Conservation (phyloP, 2,797 vertebrate species). For the Tinamus major region DNA sequence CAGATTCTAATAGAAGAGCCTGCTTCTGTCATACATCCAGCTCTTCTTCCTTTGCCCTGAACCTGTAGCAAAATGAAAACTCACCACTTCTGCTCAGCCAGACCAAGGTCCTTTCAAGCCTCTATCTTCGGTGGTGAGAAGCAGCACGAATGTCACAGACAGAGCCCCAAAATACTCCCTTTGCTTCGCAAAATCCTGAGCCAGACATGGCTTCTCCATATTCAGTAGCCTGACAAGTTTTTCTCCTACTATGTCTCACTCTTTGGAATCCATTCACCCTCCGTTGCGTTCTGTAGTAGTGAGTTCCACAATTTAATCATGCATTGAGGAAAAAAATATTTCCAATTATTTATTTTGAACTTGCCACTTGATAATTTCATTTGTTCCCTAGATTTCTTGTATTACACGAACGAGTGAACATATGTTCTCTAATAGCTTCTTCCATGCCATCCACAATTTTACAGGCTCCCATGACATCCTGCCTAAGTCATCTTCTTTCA, state of each 20-base stretch:
- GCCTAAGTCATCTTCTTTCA: background rate
- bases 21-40: background rate
- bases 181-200: background rate
- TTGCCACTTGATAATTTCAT: background rate
- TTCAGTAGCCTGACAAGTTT: background rate
- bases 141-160: accelerated
- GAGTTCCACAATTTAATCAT: background rate
- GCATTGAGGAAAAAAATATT: background rate
- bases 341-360: background rate
- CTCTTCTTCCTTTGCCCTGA: too few relatives aligned
- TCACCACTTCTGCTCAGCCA: too few relatives aligned
- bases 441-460: background rate
- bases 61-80: too few relatives aligned
- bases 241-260: background rate
- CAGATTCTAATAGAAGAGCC: background rate
- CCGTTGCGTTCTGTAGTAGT: background rate
- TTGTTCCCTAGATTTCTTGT: background rate
- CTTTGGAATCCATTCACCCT: background rate
- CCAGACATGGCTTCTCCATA: background rate
- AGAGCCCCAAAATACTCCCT: background rate
- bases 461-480: background rate
- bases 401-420: background rate
- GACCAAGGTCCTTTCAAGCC: too few relatives aligned
- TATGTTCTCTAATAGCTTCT: background rate
- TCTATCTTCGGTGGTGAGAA: background rate